A percentile compares a stretch with the other conserved stretches of the same genome.
These are phyloP conservation scores for Blastobasis lacticolella DNA, from an alignment of 2,888 invertebrate genomes.

Conservation along the genomic window DNA sequence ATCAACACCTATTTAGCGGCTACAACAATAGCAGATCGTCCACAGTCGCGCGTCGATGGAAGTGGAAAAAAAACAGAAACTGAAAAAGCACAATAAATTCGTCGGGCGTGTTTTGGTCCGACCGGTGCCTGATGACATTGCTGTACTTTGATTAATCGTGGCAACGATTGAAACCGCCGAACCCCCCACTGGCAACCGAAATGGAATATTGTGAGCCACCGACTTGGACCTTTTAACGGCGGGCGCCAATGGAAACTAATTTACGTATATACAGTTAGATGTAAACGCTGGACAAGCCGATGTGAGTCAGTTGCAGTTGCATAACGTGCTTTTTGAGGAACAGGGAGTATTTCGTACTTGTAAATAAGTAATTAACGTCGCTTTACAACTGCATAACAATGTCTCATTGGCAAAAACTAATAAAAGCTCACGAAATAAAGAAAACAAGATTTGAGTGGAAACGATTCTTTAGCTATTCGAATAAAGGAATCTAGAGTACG, in stretches of 20 bases:
- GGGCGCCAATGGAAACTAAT: constrained; percentile 56
- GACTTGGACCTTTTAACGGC: constrained; percentile 60
- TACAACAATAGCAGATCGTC: background rate
- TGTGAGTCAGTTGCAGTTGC: no score
- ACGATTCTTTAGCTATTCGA: background rate
- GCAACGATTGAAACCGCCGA: constrained; percentile 62
- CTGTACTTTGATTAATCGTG: constrained; percentile 71
- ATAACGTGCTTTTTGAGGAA: no score
- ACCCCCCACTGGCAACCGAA: constrained; percentile 69
- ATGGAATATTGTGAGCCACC: constrained; percentile 62
- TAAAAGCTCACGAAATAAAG: background rate
- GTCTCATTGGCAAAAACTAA: background rate
- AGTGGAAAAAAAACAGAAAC: constrained; percentile 16
- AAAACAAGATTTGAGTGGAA: background rate
- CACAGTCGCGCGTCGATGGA: constrained; percentile 11
- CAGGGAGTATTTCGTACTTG: no score
- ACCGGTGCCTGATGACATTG: constrained; percentile 65
- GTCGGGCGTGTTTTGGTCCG: constrained; percentile 45
- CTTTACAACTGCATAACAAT: no score
- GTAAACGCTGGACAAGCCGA: background rate
- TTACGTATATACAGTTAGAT: constrained; percentile 35
- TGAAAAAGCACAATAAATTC: constrained; percentile 44
- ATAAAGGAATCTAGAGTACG: background rate
- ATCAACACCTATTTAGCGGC: no score
- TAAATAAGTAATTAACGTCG: no score